Conservation (phyloP, 2,888 invertebrate species). For the Ophion ellenae region DNA sequence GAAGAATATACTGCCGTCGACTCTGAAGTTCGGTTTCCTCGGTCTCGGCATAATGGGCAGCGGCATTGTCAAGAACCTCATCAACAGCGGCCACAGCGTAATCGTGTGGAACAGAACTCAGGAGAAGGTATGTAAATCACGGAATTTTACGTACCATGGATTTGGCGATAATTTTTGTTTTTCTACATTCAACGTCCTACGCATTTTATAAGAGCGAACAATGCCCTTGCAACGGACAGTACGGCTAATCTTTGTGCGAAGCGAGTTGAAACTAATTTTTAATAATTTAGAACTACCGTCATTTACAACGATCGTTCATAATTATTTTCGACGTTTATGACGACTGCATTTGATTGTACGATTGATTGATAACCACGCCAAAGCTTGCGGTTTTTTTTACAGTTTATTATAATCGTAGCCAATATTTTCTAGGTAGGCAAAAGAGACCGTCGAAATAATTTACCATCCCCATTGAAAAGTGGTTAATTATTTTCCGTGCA, state of each 20-base stretch:
- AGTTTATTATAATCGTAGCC: neutral
- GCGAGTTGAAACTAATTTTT: too few relatives aligned
- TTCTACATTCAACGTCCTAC: neutral
- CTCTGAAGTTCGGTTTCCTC: slow-evolving; percentile 95
- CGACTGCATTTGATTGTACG: neutral
- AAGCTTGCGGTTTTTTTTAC: neutral
- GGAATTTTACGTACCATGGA: neutral
- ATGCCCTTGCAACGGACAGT: neutral
- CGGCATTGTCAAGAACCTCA: slow-evolving; percentile 96
- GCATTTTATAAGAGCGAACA: neutral
- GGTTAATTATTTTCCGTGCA: neutral
- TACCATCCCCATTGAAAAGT: neutral
- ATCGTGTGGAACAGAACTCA: slow-evolving; percentile 97
- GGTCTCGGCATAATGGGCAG: slow-evolving; percentile 98
- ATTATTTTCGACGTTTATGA: neutral
- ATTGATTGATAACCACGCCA: neutral
- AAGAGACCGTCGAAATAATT: too few relatives aligned
- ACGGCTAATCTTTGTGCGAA: neutral
- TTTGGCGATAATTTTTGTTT: neutral
- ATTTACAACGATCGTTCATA: neutral
- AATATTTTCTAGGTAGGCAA: neutral
- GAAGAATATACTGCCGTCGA: slow-evolving; percentile 94
- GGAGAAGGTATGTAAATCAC: slow-evolving; percentile 90
- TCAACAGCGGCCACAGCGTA: slow-evolving; percentile 96
- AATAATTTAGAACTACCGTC: neutral